Evolutionary conservation across 2,113 vertebrate species (phyloP).

Genomic region (Apteryx mantelli): DNA sequence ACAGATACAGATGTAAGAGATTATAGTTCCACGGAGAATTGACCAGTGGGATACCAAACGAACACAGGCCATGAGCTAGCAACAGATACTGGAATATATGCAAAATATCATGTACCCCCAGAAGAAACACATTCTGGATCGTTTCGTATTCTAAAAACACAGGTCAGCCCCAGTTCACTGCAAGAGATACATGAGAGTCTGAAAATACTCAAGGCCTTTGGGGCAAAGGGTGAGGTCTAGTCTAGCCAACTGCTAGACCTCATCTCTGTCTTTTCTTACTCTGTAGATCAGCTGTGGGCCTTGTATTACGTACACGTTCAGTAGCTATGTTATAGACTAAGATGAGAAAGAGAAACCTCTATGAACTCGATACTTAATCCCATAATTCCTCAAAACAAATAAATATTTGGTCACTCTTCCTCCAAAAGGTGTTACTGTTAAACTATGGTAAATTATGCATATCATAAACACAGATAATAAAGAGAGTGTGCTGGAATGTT

Average conservation of each 20-base stretch:
- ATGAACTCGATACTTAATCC: neutral
- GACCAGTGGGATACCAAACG: neutral
- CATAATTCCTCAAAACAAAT: neutral
- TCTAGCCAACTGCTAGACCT: neutral
- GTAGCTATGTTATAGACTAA: neutral
- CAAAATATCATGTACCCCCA: neutral
- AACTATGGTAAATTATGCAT: neutral
- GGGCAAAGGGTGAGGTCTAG: neutral
- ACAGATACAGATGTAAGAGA: neutral
- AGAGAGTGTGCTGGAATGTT: neutral
- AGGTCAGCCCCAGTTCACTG: slow-evolving; percentile 21
- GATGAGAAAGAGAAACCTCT: neutral
- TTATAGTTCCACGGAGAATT: neutral
- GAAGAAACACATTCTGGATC: neutral
- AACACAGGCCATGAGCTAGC: neutral
- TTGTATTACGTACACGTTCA: neutral
- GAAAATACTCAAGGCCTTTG: neutral
- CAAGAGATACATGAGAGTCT: neutral
- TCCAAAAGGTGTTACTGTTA: neutral
- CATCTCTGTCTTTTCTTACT: neutral
- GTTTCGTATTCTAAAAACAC: slow-evolving; percentile 17
- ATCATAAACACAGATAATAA: neutral
- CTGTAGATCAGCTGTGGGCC: neutral
- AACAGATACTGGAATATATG: neutral
- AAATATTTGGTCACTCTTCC: neutral